Conservation (phyloP, 2,797 vertebrate species). For the Decapterus maruadsi region DNA sequence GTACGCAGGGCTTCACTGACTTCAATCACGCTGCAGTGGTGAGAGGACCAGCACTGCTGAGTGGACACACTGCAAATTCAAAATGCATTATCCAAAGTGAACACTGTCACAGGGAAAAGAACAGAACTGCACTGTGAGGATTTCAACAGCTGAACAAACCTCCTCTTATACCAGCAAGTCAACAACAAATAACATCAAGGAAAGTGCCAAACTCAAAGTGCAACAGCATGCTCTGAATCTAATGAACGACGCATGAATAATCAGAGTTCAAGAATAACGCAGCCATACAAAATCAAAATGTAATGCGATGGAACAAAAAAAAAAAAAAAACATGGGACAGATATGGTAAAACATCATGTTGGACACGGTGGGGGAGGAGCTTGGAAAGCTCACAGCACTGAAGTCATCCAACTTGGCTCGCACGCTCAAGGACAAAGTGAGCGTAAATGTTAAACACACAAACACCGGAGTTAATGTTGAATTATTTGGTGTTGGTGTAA, state of each 20-base stretch:
- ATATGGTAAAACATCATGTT: constrained; percentile 36
- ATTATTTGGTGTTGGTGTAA: constrained; percentile 66
- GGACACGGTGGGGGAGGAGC: constrained; percentile 30
- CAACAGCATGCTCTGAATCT: constrained; percentile 31
- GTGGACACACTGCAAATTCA: constrained; percentile 28
- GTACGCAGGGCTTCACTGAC: constrained; percentile 23
- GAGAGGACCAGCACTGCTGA: constrained; percentile 24
- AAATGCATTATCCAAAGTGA: constrained; percentile 35
- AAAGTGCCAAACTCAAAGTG: constrained; percentile 53
- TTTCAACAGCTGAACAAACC: constrained; percentile 27
- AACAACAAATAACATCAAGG: constrained; percentile 41
- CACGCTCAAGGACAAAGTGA: constrained; percentile 48
- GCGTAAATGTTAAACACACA: constrained; percentile 54
- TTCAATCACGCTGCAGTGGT: constrained; percentile 30
- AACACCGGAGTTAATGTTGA: constrained; percentile 46
- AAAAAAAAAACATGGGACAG: constrained; percentile 22
- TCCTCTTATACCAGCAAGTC: constrained; percentile 35
- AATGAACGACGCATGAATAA: constrained; percentile 21
- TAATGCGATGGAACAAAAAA: constrained; percentile 31
- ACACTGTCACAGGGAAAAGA: constrained; percentile 19
- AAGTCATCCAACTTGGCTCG: constrained; percentile 68
- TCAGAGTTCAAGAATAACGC: constrained; percentile 18
- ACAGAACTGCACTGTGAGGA: not conserved
- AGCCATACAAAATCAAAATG: constrained; percentile 37
- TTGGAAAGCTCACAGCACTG: constrained; percentile 57